These are phyloP conservation scores for Phortica variegata DNA, from an alignment of 1,140 invertebrate species.

Conservation along the genomic window DNA sequence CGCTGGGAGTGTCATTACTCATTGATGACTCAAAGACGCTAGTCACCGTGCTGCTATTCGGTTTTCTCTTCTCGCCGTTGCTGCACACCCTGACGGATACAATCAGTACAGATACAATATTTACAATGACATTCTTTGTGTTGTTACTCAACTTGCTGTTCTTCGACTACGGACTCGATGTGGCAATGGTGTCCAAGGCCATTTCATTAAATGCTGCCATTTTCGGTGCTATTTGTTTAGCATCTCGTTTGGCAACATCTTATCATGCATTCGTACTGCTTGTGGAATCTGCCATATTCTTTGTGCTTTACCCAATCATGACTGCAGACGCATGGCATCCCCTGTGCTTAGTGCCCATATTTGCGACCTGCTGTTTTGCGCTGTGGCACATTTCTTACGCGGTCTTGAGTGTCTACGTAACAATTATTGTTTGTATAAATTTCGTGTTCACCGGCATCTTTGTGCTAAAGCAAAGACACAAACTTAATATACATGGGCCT, in stretches of 20 bases:
- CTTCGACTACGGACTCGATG: conserved; percentile 85
- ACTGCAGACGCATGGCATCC: conserved; percentile 63
- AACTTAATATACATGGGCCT: conserved; percentile 93
- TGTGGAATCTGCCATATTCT: conserved; percentile 80
- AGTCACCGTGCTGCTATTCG: conserved; percentile 78
- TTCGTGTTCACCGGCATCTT: conserved; percentile 79
- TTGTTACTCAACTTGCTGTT: conserved; percentile 86
- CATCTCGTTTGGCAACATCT: conserved; percentile 81
- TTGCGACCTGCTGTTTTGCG: conserved; percentile 38
- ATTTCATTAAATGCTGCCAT: conserved; percentile 87
- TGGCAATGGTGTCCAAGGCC: conserved; percentile 78
- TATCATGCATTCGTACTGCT: conserved; percentile 87
- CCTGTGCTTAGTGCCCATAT: conserved; percentile 39
- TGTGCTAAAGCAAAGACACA: conserved; percentile 78
- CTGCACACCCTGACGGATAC: conserved; percentile 94
- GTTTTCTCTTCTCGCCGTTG: conserved; percentile 84
- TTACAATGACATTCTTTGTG: conserved; percentile 85
- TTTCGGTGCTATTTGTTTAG: conserved; percentile 90
- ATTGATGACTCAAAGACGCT: conserved; percentile 68
- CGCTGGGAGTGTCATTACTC: conserved; percentile 35
- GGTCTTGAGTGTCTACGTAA: conserved; percentile 64
- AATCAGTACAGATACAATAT: conserved; percentile 95
- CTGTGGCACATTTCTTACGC: conserved; percentile 63
- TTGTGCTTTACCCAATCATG: conserved; percentile 85
- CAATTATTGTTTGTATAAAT: conserved; percentile 66